Conservation (phyloP, 1,140 invertebrate species). For the Elymnias hypermnestra region DNA sequence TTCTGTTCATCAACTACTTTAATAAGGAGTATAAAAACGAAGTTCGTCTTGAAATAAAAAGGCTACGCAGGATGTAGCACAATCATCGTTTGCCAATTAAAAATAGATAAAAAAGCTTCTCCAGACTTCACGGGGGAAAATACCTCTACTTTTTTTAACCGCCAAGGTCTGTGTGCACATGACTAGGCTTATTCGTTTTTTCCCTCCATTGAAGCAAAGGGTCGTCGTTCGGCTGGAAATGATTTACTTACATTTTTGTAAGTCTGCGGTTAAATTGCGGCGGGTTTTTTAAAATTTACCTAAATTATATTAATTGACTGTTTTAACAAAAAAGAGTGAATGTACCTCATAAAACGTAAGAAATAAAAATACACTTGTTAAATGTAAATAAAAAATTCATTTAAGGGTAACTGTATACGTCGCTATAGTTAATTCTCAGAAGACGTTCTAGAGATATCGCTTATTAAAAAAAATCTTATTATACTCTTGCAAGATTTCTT, state of each 20-base stretch:
- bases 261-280: constrained; percentile 6
- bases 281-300: too few species aligned
- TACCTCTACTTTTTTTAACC: constrained; percentile 10
- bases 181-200: constrained; percentile 24
- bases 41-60: not conserved
- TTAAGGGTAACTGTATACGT: too few species aligned
- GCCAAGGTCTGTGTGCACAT: constrained; percentile 26
- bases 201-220: constrained; percentile 26
- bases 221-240: constrained; percentile 19
- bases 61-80: not conserved
- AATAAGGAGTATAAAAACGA: not conserved
- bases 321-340: too few species aligned
- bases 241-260: constrained; percentile 20
- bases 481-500: too few species aligned
- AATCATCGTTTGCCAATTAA: constrained; percentile 6
- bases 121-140: constrained; percentile 2
- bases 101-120: not conserved
- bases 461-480: too few species aligned
- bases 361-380: too few species aligned
- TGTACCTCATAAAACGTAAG: too few species aligned
- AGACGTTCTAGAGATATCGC: too few species aligned
- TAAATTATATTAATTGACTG: too few species aligned
- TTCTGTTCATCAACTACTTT: not conserved
- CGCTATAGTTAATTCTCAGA: too few species aligned
- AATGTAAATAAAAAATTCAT: too few species aligned